Evolutionary conservation across 2,888 invertebrate genomes (phyloP), one percentile per base, ranked within the genome.

Genomic region (Nycteola revayana): DNA sequence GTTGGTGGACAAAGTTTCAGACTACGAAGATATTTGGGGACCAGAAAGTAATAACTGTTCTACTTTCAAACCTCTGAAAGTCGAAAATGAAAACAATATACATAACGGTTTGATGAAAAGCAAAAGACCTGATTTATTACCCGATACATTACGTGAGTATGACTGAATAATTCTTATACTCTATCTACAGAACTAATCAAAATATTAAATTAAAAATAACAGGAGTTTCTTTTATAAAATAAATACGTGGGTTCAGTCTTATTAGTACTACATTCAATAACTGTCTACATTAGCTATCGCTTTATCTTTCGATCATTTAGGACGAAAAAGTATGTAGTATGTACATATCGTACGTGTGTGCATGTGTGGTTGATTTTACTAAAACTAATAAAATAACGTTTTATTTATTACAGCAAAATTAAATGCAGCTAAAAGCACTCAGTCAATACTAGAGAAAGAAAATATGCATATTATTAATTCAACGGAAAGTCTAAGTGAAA

Each of bases 21-120:
- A 98, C 79, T 98, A 98, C 70, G 98, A 98, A 84, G 98, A 98
- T 72, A 94, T 98, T 57, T 98, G 98, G 97, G 92, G 94, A 45
- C 92, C 93, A 32, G 92, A 92, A 66, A 74, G 76, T 44, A 87
- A 86, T 49, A 81, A 74, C 44, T 85, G 88, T 50, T 81, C 90
- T 21, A 83, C 87, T 10, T 89, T 90, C 42, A 83, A 88, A 58
- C 84, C 90, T 51, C 59, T 80, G 58, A 80, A 79, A 60, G 49
- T 63, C 32, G 86, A 85, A 49, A 81, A 73, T 53, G 83, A 84
- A 32, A 80, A 66, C 44, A 79, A 77, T 42, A 60, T 75, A 10
- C 89, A 84, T 41, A 88, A 91, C 45, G 90, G 90, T 7, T 41
- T 86, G 5, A 83, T 89, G 82, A 90, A 90, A 47, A 87, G 87